phyloP scores from a whole-genome alignment of 1,140 invertebrate genomes.

The Temnothorax longispinosus region DNA sequence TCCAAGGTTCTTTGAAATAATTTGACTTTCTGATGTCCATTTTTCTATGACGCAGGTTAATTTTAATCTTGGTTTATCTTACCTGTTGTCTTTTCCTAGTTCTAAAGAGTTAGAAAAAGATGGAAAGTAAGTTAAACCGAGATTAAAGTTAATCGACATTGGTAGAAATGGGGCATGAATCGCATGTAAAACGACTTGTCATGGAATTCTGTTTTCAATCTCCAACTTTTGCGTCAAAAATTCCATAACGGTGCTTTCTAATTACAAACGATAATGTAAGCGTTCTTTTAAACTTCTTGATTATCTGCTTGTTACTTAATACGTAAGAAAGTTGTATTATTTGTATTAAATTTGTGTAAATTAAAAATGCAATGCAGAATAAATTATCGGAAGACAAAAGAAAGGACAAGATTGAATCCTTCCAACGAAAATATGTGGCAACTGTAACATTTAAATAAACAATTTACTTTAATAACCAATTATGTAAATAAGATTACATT shows the following conservation, averaged over 20 bases:
- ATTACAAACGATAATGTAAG: slow-evolving; percentile 27
- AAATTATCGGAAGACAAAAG: slow-evolving; percentile 19
- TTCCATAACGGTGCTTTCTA: slow-evolving; percentile 18
- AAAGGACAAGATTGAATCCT: slow-evolving; percentile 43
- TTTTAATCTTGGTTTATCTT: too few relatives aligned
- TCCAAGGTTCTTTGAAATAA: slow-evolving; percentile 37
- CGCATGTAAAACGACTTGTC: not conserved
- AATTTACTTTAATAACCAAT: slow-evolving; percentile 23
- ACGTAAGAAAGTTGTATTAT: slow-evolving; percentile 13
- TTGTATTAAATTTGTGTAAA: slow-evolving; percentile 38
- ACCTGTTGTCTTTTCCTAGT: too few relatives aligned
- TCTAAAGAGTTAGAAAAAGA: too few relatives aligned
- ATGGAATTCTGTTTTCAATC: not conserved
- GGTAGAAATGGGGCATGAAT: not conserved
- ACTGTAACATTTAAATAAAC: slow-evolving; percentile 9
- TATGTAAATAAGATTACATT: slow-evolving; percentile 18
- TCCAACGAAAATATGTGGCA: not conserved
- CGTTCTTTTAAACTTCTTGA: slow-evolving; percentile 5
- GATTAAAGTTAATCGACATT: too few relatives aligned
- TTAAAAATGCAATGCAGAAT: slow-evolving; percentile 45
- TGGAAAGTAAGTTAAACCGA: too few relatives aligned
- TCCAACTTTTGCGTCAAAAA: not conserved
- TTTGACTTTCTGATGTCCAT: not conserved
- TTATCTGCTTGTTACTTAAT: slow-evolving; percentile 9
- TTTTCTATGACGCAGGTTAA: too few relatives aligned